Conservation (phyloP, 2,113 vertebrate species). For the Dipodomys merriami region DNA sequence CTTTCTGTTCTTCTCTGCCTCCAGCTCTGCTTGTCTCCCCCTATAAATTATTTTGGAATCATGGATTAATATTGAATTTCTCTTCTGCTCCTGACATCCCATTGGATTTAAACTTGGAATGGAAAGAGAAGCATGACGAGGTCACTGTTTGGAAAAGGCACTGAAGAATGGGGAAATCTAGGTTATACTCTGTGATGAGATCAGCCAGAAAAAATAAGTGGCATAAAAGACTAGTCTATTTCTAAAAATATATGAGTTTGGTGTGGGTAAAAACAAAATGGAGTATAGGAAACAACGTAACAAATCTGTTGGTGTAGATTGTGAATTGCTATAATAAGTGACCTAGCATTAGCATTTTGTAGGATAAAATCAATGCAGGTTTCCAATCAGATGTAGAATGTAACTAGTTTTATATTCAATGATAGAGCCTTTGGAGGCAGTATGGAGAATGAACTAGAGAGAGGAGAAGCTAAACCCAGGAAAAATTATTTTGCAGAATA, state of each 20-base stretch:
- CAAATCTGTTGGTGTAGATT: not conserved
- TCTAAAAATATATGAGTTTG: not conserved
- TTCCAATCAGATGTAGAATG: not conserved
- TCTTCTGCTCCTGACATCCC: not conserved
- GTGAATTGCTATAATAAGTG: not conserved
- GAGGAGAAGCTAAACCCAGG: not conserved
- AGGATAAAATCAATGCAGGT: not conserved
- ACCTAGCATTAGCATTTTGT: not conserved
- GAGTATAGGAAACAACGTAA: not conserved
- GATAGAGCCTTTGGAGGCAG: not conserved
- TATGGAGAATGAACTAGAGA: not conserved
- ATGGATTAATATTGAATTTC: not conserved
- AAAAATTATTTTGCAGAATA: not conserved
- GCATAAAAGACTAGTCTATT: not conserved
- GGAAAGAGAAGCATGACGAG: not conserved
- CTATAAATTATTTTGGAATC: slow-evolving; percentile 5
- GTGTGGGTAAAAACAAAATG: not conserved
- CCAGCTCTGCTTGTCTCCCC: not conserved
- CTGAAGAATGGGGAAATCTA: not conserved
- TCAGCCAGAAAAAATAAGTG: not conserved
- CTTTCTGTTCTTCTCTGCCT: not conserved
- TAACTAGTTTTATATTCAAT: not conserved
- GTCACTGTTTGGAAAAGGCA: not conserved
- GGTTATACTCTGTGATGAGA: not conserved
- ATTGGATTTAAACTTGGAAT: not conserved